Base-by-base conservation (phyloP, 2,797 vertebrate species). In the Varecia variegata region DNA sequence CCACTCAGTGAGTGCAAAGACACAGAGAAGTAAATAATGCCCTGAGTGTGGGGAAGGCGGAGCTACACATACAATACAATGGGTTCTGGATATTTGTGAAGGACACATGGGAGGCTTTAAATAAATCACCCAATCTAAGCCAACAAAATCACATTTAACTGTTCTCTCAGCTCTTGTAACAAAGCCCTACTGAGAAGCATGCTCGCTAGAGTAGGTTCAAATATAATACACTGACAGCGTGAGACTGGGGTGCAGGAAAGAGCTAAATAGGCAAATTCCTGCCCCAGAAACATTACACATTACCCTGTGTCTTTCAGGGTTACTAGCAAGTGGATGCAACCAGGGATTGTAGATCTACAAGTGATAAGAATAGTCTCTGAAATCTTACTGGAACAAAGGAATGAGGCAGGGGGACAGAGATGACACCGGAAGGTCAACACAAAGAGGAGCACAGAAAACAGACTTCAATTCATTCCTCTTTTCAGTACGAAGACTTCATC, bases 41-140 rank as follows among this genome's bases (percentile, higher is more conserved):
- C 43, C 0, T 5, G 7, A 79, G 14, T 2, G 3, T 47, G 30
- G 9, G 27, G 12, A 30, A 1, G 7, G 73, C 25, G 7, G 5
- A 5, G 20, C 3, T 45, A 40, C 5, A n/a, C 0, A 2, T n/a
- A 58, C 20, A 13, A 68, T 21, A 52, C 35, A 35, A 23, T 43
- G 56, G 5, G 15, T 32, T 93, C 47, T 93, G 35, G 9, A 65
- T 40, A 32, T 83, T 73, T 93, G 38, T 87, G 70, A 86, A 52
- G 3, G 2, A 54, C 45, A 87, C 17, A 18, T 21, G 10, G 14
- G 8, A 90, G 60, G 40, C 12, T 65, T 95, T n/a, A 67, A 68
- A 71, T 58, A 79, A 93, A 15, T 7, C 0, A 50, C 50, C 20
- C 11, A 56, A 5, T 32, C 60, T 68, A 54, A 23, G 9, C 89